Evolutionary conservation across 2,888 invertebrate genomes (phyloP).

Genomic region (Rhamnusium bicolor): DNA sequence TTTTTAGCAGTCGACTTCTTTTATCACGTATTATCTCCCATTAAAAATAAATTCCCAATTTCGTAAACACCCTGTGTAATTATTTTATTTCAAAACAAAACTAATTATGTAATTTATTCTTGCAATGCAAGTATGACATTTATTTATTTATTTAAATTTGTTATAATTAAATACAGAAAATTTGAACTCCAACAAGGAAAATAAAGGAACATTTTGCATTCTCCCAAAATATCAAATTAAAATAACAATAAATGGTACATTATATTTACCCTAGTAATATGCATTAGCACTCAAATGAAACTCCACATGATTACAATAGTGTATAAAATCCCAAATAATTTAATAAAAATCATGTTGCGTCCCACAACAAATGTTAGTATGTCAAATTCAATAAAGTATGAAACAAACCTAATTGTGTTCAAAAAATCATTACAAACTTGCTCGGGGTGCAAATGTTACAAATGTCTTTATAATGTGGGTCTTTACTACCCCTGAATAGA

Average conservation of each 20-base stretch:
- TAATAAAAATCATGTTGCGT: slow-evolving; percentile 61
- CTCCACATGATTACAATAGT: slow-evolving; percentile 31
- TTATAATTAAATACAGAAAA: too few species aligned
- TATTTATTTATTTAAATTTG: too few species aligned
- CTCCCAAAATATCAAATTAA: not conserved
- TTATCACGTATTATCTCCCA: too few species aligned
- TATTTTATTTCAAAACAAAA: too few species aligned
- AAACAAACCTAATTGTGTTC: slow-evolving; percentile 71
- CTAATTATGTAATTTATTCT: too few species aligned
- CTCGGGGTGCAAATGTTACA: slow-evolving; percentile 68
- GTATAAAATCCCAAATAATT: slow-evolving; percentile 58
- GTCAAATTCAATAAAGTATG: slow-evolving; percentile 69
- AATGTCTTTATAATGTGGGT: slow-evolving; percentile 60
- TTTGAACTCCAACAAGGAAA: too few species aligned
- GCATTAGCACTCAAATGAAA: not conserved
- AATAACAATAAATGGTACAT: not conserved
- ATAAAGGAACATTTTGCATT: not conserved
- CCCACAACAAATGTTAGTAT: slow-evolving; percentile 66
- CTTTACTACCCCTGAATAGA: slow-evolving; percentile 46
- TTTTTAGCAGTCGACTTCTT: too few species aligned
- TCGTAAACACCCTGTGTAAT: too few species aligned
- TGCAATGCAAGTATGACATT: too few species aligned
- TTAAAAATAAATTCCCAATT: too few species aligned
- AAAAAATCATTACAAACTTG: slow-evolving; percentile 71
- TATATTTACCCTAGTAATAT: not conserved